phyloP scores from a whole-genome alignment of 2,113 vertebrate species.

The Anser cygnoides region DNA sequence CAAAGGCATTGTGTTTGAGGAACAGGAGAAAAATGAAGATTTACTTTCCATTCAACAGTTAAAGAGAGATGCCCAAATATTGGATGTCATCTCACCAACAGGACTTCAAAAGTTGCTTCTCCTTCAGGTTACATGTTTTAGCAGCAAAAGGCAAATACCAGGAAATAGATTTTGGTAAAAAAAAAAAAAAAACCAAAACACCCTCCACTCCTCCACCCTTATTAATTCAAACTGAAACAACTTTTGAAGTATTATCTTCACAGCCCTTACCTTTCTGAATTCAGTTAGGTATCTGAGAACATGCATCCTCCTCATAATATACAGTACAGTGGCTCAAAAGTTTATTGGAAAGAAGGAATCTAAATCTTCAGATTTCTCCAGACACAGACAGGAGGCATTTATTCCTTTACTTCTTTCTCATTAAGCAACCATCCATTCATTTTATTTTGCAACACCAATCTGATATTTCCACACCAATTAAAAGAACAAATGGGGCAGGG shows the following conservation, averaged over 20 bases:
- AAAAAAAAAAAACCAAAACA: conserved; percentile 49
- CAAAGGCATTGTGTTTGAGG: conserved; percentile 72
- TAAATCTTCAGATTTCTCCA: conserved; percentile 85
- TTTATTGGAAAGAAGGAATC: conserved; percentile 73
- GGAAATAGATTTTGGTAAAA: conserved; percentile 70
- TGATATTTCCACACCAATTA: conserved; percentile 70
- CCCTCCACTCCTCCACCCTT: conserved; percentile 8
- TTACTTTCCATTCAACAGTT: conserved; percentile 78
- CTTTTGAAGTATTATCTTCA: conserved; percentile 72
- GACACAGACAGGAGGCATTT: conserved; percentile 76
- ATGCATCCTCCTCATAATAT: conserved; percentile 59
- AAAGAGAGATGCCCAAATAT: conserved; percentile 64
- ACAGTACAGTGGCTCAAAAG: conserved; percentile 75
- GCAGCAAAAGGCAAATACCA: conserved; percentile 77
- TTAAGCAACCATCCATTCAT: conserved; percentile 77
- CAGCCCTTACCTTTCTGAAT: conserved; percentile 70
- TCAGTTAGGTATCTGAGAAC: conserved; percentile 71
- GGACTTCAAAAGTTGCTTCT: conserved; percentile 70
- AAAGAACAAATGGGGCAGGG: conserved; percentile 31
- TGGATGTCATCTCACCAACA: conserved; percentile 71
- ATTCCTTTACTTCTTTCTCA: conserved; percentile 75
- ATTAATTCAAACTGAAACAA: conserved; percentile 59
- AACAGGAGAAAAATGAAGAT: conserved; percentile 84
- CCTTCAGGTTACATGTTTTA: conserved; percentile 75
- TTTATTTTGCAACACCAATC: conserved; percentile 82